Conservation (phyloP, 1,140 invertebrate genomes). For the Lanistes nyassanus region DNA sequence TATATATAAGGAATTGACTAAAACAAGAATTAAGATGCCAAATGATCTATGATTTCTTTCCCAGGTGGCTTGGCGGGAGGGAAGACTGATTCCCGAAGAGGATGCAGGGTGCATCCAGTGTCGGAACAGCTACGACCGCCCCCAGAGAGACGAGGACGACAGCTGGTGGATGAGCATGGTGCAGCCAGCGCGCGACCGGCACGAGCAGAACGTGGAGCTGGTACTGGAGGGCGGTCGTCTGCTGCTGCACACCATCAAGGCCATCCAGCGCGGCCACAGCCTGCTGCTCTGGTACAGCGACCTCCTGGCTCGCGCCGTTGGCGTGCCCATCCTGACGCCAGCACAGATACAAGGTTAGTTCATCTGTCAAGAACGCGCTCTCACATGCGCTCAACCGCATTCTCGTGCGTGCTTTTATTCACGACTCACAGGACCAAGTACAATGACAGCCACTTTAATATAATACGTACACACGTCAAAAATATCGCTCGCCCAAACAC, state of each 20-base stretch:
- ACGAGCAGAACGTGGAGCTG: conserved; percentile 75
- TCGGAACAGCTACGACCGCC: no score
- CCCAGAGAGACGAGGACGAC: conserved; percentile 8
- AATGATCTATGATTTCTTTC: not conserved
- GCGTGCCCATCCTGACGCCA: conserved; percentile 82
- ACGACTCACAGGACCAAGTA: not conserved
- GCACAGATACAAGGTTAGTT: conserved; percentile 81
- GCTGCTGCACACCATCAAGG: conserved; percentile 58
- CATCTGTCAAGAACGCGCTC: no score
- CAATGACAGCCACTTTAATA: not conserved
- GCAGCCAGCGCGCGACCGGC: conserved; percentile 75
- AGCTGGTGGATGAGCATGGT: conserved; percentile 70
- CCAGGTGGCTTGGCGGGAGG: conserved; percentile 38
- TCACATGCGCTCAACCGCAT: no score
- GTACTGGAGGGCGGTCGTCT: conserved; percentile 54
- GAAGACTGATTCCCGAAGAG: conserved; percentile 20
- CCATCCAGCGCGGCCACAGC: conserved; percentile 72
- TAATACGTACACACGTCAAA: no score
- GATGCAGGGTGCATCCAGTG: not conserved
- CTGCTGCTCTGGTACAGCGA: conserved; percentile 85
- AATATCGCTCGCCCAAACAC: no score
- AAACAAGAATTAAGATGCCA: no score
- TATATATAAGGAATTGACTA: no score
- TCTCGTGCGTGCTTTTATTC: not conserved
- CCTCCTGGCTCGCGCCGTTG: conserved; percentile 76